phyloP scores from a whole-genome alignment of 2,888 invertebrate species.

The Amphimallon solstitiale region DNA sequence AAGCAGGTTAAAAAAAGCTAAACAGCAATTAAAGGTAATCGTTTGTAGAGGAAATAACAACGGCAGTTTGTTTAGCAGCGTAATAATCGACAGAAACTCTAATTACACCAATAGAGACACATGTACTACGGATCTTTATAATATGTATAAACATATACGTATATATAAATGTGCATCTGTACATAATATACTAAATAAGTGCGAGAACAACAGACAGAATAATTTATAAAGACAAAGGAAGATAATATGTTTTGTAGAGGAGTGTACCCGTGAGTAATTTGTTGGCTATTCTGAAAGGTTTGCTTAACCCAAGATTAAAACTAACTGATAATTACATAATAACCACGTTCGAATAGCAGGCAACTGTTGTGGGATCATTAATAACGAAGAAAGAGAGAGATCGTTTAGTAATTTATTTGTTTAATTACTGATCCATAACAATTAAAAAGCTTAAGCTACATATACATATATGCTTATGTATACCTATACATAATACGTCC shows the following conservation, averaged over 20 bases:
- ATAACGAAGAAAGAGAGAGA: constrained; percentile 62
- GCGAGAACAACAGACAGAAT: constrained; percentile 34
- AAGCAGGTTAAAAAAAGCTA: constrained; percentile 19
- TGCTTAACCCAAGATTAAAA: constrained; percentile 67
- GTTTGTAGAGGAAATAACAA: constrained; percentile 33
- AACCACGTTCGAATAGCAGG: constrained; percentile 61
- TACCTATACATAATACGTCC: no score
- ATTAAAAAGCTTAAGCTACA: constrained; percentile 54
- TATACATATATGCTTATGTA: no score
- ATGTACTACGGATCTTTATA: background rate
- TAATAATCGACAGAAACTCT: constrained; percentile 30
- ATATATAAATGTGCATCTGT: constrained; percentile 9
- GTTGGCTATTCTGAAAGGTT: constrained; percentile 65
- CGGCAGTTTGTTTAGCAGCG: constrained; percentile 18
- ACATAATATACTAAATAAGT: constrained; percentile 16
- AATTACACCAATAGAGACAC: background rate
- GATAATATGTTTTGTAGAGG: constrained; percentile 50
- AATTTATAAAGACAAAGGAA: constrained; percentile 48
- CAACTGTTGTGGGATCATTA: constrained; percentile 64
- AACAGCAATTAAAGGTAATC: constrained; percentile 33
- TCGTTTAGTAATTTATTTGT: constrained; percentile 66
- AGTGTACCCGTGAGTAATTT: constrained; percentile 61
- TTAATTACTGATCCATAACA: constrained; percentile 65
- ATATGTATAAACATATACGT: background rate
- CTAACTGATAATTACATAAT: constrained; percentile 68